Evolutionary conservation across 2,113 vertebrate species (phyloP), one percentile per base, ranked within the genome.

Genomic region (Addax nasomaculatus): DNA sequence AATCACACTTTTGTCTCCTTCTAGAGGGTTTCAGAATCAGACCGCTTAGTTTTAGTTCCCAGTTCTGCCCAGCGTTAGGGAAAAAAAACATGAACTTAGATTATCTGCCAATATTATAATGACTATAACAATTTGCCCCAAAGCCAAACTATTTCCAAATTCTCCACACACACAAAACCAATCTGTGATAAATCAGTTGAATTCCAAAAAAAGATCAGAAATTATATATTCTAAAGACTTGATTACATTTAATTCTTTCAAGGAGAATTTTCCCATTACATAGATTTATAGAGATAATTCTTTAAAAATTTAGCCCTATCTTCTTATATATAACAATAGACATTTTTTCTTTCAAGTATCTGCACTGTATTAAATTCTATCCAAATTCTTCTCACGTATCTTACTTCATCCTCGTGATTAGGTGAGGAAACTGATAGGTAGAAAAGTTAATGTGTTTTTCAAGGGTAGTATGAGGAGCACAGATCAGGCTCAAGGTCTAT

Each of bases 71-170:
- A 55, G 47, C 33, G 49, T 17, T 39, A 62, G 29, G 29, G 51
- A 84, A 30, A 95, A 36, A 95, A 80, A 33, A 4, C 11, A 49
- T 29, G 36, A 96, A 86, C 39, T 89, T 49, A 47, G 43, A 36
- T 51, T 81, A 83, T 55, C 79, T 90, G 45, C 51, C 51, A 67
- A 29, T 93, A 70, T 57, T 55, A 58, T 4, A 47, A 78, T 43
- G 27, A 64, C 45, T 85, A 5, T 45, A 88, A 95, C 87, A 85
- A 86, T 19, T 9, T 83, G 45, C 9, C 14, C 25, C 27, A 78
- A 95, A 85, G 36, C 53, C 23, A n/a, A 62, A 96, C 45, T 84
- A 43, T 43, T 95, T 90, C 47, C 55, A 90, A 96, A 91, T 85
- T 95, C 80, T 92, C 36, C 73, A 88, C 25, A 43, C n/a, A 67